Base-by-base conservation (phyloP, 2,113 vertebrate genomes). In the Sturnira hondurensis region DNA sequence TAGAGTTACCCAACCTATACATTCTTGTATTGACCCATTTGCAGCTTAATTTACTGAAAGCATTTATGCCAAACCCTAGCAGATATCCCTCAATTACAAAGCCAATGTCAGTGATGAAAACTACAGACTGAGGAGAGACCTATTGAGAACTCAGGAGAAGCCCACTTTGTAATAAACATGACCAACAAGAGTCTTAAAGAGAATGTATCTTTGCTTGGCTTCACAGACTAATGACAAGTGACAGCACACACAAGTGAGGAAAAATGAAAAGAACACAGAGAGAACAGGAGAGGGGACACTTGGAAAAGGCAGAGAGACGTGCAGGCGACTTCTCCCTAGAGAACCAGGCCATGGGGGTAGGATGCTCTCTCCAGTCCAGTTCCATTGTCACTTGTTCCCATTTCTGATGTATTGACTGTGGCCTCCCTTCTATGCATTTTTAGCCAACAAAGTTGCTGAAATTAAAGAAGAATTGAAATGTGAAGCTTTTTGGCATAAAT, bases 391-490 rank as follows among this genome's bases (percentile, higher is more conserved):
- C 95, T 63, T 26, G 17, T n/a, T 73, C 86, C 80, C 54, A 45
- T 61, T 67, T 78, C 87, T 97, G 43, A 97, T 26, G 22, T 70
- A 90, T 28, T 96, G 94, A 95, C 71, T 96, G 63, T 95, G 92
- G 85, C 67, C 68, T 85, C 56, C 58, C 31, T 58, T 80, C 90
- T 52, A 31, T 74, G 74, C 82, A 61, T 96, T 95, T 97, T 91
- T 86, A 89, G 94, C 87, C 92, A 93, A 95, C 91, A 86, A 97
- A 91, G 93, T 83, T 95, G 86, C 81, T 89, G 77, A 96, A 97
- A 95, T 96, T 96, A 90, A 83, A 63, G 80, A 58, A 95, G 88
- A 97, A 96, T 73, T 96, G 80, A 96, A 94, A 94, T 95, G 88
- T 91, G 94, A 97, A 80, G 91, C 76, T 95, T 91, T 94, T 33